These are phyloP conservation scores for Pseudococcus viburni DNA, from an alignment of 2,888 invertebrate species.

Conservation along the genomic window DNA sequence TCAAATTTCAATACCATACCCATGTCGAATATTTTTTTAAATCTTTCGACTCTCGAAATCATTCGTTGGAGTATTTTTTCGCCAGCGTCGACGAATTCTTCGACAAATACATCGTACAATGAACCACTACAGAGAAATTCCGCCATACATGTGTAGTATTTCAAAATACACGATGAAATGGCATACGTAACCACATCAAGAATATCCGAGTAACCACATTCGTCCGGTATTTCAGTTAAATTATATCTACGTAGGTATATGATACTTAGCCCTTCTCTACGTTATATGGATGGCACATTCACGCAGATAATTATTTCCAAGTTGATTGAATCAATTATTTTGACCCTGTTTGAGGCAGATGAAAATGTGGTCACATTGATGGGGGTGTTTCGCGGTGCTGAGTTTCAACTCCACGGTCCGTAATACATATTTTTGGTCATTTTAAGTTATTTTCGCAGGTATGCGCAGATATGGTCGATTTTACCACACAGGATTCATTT, in stretches of 20 bases:
- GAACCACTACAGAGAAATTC: neutral
- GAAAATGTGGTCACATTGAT: neutral
- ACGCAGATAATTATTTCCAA: neutral
- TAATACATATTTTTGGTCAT: neutral
- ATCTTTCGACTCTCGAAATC: neutral
- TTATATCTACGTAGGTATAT: neutral
- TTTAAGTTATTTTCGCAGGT: neutral
- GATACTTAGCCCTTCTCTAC: neutral
- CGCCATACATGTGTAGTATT: neutral
- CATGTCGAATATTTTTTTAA: no score
- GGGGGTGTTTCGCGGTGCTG: neutral
- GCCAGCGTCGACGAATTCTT: neutral
- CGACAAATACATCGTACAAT: neutral
- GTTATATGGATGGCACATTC: neutral
- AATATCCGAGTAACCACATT: neutral
- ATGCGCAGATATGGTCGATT: neutral
- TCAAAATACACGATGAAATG: neutral
- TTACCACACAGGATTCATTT: neutral
- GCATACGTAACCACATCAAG: neutral
- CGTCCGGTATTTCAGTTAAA: neutral
- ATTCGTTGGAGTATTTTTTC: neutral
- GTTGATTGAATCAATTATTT: slow-evolving; percentile 31
- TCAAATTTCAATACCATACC: neutral
- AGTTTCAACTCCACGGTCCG: neutral
- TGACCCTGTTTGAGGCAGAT: neutral